Evolutionary conservation across 2,797 vertebrate genomes (phyloP).

Genomic region (Astyanax mexicanus): DNA sequence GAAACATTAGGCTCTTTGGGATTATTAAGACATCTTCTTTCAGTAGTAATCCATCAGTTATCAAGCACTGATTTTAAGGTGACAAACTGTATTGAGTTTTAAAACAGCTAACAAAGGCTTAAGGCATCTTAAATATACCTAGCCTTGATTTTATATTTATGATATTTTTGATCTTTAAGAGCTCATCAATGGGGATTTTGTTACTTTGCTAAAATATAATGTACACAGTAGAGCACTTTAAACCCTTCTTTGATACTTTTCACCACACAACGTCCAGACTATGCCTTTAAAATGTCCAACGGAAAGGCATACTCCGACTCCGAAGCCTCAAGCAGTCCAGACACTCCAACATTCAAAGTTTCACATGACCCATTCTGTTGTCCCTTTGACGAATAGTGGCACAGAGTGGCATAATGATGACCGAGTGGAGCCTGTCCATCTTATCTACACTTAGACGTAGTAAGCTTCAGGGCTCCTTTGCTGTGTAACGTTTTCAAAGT

Average conservation of each 20-base stretch:
- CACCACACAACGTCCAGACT: background rate
- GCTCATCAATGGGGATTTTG: conserved; percentile 7
- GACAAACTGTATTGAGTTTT: background rate
- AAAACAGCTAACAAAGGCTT: background rate
- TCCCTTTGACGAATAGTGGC: conserved; percentile 11
- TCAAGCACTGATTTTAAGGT: conserved; percentile 39
- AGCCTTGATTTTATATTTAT: too few relatives aligned
- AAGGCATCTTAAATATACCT: background rate
- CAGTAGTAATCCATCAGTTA: conserved; percentile 64
- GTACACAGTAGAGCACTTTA: conserved; percentile 9
- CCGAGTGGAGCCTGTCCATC: conserved; percentile 69
- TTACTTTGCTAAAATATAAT: background rate
- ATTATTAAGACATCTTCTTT: conserved; percentile 66
- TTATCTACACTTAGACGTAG: conserved; percentile 82
- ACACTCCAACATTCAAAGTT: conserved; percentile 2
- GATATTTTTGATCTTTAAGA: conserved; percentile 9
- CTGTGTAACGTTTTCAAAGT: conserved; percentile 83
- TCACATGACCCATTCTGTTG: background rate
- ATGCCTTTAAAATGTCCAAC: conserved; percentile 16
- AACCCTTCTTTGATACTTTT: background rate
- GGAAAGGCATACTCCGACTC: conserved; percentile 45
- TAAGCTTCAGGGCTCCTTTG: conserved; percentile 87
- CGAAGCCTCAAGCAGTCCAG: conserved; percentile 49
- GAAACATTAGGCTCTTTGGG: conserved; percentile 80
- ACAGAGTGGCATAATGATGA: conserved; percentile 1